Percentiles rank a stretch among this genome's conserved stretches.
Conservation (phyloP, 2,113 vertebrate genomes). For the Rhea americana region DNA sequence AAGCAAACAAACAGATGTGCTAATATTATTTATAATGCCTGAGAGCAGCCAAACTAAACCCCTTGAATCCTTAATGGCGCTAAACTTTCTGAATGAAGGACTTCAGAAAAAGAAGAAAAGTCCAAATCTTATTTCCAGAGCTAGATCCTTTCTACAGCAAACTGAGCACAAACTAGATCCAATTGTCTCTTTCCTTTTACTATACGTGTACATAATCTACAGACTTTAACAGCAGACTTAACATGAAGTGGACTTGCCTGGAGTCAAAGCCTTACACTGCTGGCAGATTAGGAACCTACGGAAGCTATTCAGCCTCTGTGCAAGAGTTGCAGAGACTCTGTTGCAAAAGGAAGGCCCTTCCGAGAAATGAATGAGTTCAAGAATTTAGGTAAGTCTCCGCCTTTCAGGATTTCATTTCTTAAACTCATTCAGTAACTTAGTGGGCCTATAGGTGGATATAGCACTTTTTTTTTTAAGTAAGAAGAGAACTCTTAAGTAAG, state of each 20-base stretch:
- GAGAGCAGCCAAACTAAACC: not conserved
- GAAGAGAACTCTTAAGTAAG: not conserved
- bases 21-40: conserved; percentile 18
- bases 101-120: not conserved
- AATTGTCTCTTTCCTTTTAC: not conserved
- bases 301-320: not conserved
- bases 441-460: not conserved
- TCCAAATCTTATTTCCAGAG: not conserved
- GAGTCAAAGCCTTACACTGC: not conserved
- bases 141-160: not conserved
- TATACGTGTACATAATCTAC: not conserved
- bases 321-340: not conserved
- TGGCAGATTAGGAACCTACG: not conserved
- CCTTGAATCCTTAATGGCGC: not conserved
- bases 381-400: not conserved
- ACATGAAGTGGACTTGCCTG: no score
- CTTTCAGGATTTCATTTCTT: not conserved
- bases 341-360: not conserved
- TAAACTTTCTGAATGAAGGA: not conserved
- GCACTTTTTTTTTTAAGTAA: not conserved
- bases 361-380: not conserved
- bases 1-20: conserved; percentile 12
- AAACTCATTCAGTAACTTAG: not conserved
- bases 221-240: not conserved
- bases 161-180: not conserved